Evolutionary conservation across 2,113 vertebrate species (phyloP), one percentile per base, ranked within the genome.

Genomic region (Rhineura floridana): DNA sequence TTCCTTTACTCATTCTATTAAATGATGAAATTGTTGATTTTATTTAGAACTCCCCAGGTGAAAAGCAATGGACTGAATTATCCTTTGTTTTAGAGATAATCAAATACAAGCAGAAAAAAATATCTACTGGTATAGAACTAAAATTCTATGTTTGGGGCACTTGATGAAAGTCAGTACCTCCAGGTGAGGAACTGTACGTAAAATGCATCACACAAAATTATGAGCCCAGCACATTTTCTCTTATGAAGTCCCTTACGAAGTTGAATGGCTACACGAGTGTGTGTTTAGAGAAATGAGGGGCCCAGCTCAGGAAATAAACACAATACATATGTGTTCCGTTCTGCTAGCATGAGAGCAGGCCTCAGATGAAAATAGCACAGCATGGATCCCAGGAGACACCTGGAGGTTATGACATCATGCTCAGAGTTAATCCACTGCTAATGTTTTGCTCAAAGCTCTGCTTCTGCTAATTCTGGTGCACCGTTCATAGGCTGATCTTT

Each of bases 241-340:
- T 15, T 86, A n/a, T n/a, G 46, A 30, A 77, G n/a, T 77, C 39
- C 33, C 55, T 77, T 86, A 33, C 9, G 48, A 48, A 78, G 44
- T 65, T 72, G 50, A 82, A 81, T 4, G 80, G 25, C 33, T 30
- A 10, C 55, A 62, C 3, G n/a, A 19, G 55, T 0, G 4, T 72
- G 90, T 13, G 44, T 84, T 87, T 87, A 82, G 19, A 77, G 92
- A 93, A 96, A 96, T 93, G 94, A 92, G 91, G 91, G 87, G 42
- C 23, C 42, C 42, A 72, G 50, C 88, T 91, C 92, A 94, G 96
- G 95, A 96, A 96, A 89, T 55, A 95, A 96, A 92, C 91, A 95
- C 89, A 93, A 91, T 87, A 87, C 28, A 65, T 95, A 90, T 25
- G 76, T 81, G 70, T 87, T 87, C 79, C 33, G 69, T 75, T 88